A percentile compares a stretch with the other conserved stretches of the same genome.
These are phyloP conservation scores for Regulus satrapa DNA, from an alignment of 2,113 vertebrate genomes.

Conservation along the genomic window DNA sequence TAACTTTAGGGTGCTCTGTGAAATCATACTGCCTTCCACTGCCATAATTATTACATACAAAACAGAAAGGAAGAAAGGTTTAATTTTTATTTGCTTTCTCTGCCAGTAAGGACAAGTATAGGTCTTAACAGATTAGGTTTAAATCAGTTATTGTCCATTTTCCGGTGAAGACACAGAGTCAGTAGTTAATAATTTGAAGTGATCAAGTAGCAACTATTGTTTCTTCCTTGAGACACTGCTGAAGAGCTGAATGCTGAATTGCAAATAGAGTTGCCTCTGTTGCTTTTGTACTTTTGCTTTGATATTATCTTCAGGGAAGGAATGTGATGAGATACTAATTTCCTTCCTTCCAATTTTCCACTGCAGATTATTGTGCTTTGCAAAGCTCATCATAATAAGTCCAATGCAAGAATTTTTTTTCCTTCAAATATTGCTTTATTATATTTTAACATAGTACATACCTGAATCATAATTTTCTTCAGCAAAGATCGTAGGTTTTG, in stretches of 20 bases:
- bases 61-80: not conserved
- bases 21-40: not conserved
- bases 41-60: not conserved
- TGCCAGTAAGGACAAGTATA: not conserved
- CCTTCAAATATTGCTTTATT: not conserved
- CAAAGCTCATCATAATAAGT: not conserved
- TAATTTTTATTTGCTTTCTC: not conserved
- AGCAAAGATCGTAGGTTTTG: not conserved
- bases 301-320: not conserved
- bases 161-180: not conserved
- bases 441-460: not conserved
- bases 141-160: not conserved
- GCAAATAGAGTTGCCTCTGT: not conserved
- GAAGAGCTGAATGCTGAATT: not conserved
- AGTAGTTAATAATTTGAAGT: not conserved
- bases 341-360: not conserved
- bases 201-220: not conserved
- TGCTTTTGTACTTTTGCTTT: not conserved
- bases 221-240: not conserved
- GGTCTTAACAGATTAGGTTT: not conserved
- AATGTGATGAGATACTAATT: not conserved
- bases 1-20: not conserved
- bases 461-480: not conserved
- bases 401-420: not conserved
- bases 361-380: not conserved